Base-by-base conservation (phyloP, 2,888 invertebrate species). In the Xestia ashworthii region DNA sequence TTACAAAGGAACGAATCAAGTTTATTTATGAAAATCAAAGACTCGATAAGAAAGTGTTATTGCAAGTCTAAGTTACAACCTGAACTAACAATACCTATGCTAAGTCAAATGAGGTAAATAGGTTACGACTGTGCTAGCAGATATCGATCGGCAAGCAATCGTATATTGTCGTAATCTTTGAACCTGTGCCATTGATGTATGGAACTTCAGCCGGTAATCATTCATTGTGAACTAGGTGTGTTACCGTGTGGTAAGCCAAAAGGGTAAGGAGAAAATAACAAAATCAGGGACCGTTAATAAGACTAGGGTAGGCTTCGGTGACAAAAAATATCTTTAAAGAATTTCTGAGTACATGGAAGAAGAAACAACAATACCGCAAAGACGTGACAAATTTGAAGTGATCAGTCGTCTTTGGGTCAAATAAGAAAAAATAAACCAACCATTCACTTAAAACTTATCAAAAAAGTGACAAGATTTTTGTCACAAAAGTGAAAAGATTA, bases 161-260 rank as follows among this genome's bases (percentile, higher is more conserved):
- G 76, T 82, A 81, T 73, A 76, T 73, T 71, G 48, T 82, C 22
- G 76, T 85, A 81, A 85, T 83, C 82, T 81, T 85, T 82, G 85
- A 83, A 82, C 76, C 67, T 53, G 16, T 9, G 50, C 68, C 48
- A 53, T 53, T 70, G 67, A 85, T 76, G 67, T 62, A 77, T 76
- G 55, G 53, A 55, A 72, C 53, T 83, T 48, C 67, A 66, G 50
- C 71, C 9, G 12, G 32, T 84, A 81, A 84, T 84, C 75, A 82
- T 48, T 48, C 55, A 67, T 71, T 65, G 62, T 71, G 58, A 66
- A 48, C 25, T 46, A 48, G 69, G 60, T 80, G 64, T n/a, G 53
- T n/a, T 60, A 62, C 44, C 14, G 22, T 65, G 53, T 65, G 53
- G 38, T 67, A 71, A 76, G 70, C 12, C 76, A 73, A 67, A 44